Conservation (phyloP, 2,888 invertebrate species). For the Ferdinandea cuprea region DNA sequence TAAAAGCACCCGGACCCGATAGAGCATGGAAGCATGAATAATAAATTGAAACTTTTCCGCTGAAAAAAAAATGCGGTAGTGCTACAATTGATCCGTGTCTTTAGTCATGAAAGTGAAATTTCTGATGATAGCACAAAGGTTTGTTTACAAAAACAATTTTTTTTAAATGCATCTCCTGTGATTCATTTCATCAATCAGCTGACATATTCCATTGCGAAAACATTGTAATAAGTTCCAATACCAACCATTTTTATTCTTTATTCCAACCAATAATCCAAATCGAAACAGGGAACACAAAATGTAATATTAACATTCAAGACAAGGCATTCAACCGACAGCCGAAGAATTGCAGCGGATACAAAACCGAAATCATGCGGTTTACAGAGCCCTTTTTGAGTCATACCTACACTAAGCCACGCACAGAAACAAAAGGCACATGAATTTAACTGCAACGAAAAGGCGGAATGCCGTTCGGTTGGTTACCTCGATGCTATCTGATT, state of each 20-base stretch:
- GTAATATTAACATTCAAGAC: conserved; percentile 40
- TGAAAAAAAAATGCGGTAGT: neutral
- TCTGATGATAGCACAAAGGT: neutral
- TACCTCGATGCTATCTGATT: conserved; percentile 16
- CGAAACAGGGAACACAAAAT: conserved; percentile 9
- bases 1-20: neutral
- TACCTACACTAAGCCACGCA: conserved; percentile 21
- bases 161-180: neutral
- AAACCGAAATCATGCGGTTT: conserved; percentile 16
- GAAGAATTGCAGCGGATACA: conserved; percentile 22
- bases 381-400: conserved; percentile 54
- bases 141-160: no score
- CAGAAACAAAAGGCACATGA: conserved; percentile 30
- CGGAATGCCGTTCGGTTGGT: conserved; percentile 21
- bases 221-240: no score
- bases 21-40: conserved; percentile 27
- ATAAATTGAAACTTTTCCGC: conserved; percentile 16
- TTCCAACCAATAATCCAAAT: neutral
- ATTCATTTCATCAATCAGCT: neutral
- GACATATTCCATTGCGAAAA: no score
- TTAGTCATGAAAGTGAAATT: conserved; percentile 25
- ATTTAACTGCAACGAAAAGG: conserved; percentile 13
- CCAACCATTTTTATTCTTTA: conserved; percentile 1
- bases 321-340: conserved; percentile 22
- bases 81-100: conserved; percentile 12